Percentiles rank a stretch among this genome's conserved stretches.
Evolutionary conservation across 2,797 vertebrate genomes (phyloP).

Genomic region (Lemur catta): DNA sequence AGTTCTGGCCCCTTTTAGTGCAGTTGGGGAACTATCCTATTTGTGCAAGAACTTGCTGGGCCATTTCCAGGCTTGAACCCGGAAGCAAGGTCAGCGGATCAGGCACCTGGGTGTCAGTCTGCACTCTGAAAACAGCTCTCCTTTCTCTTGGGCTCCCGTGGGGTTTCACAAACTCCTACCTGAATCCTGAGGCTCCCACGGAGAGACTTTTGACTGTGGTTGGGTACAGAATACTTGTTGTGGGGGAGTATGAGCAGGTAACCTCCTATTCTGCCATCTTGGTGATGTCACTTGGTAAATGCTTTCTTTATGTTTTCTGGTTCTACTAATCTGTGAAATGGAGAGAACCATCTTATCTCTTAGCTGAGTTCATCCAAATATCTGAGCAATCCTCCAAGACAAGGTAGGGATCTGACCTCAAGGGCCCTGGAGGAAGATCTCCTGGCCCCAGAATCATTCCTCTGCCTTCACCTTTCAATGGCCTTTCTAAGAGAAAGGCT

Average conservation of each 20-base stretch:
- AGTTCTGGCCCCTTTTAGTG: background rate
- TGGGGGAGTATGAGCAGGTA: background rate
- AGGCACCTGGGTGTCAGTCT: no score
- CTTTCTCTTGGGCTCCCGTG: background rate
- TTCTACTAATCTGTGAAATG: background rate
- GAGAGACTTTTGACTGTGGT: background rate
- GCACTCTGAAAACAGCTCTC: background rate
- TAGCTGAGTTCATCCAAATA: background rate
- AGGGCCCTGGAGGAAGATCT: background rate
- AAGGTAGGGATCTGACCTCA: background rate
- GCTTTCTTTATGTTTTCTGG: background rate
- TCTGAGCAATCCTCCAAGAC: background rate
- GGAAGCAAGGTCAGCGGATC: background rate
- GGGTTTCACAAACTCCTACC: background rate
- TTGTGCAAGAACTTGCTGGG: background rate
- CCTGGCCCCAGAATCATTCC: background rate
- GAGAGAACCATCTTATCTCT: background rate
- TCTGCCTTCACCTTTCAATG: background rate
- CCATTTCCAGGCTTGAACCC: background rate
- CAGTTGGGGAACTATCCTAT: background rate
- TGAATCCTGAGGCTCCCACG: background rate
- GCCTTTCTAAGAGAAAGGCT: background rate
- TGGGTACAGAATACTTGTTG: background rate
- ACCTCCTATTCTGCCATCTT: background rate
- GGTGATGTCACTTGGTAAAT: background rate